Conservation (phyloP, 2,113 vertebrate species). For the Mionectes macconnelli region DNA sequence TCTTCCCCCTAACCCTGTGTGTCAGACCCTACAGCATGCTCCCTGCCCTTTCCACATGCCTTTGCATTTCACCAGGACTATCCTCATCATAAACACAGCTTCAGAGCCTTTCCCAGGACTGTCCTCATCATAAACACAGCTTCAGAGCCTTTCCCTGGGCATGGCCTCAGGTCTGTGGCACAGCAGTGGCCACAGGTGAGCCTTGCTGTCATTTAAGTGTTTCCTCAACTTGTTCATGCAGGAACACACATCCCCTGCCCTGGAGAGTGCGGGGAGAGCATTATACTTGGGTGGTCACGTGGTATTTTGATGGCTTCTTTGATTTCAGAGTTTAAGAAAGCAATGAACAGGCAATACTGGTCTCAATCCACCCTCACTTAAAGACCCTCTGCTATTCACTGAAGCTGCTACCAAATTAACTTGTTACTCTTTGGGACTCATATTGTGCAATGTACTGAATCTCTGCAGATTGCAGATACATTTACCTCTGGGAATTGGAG, state of each 20-base stretch:
- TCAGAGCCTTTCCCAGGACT: neutral
- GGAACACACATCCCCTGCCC: accelerated
- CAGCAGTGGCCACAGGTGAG: neutral
- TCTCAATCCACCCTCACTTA: neutral
- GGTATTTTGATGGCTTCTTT: neutral
- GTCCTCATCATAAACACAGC: neutral
- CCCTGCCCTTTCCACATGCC: neutral
- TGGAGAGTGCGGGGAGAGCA: accelerated
- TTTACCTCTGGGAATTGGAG: neutral
- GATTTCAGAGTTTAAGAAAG: neutral
- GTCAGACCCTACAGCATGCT: neutral
- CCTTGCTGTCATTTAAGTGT: neutral
- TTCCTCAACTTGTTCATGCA: accelerated
- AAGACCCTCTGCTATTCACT: neutral
- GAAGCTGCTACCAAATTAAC: neutral
- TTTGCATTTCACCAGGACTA: neutral
- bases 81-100: neutral
- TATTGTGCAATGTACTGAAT: neutral
- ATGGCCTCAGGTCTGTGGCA: accelerated
- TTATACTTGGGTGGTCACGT: neutral
- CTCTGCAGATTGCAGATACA: neutral
- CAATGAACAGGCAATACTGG: neutral
- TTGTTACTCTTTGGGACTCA: neutral
- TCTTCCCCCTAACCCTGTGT: neutral
- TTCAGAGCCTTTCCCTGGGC: neutral